Base-by-base conservation (phyloP, 2,888 invertebrate species). In the Antheraea assamensis region DNA sequence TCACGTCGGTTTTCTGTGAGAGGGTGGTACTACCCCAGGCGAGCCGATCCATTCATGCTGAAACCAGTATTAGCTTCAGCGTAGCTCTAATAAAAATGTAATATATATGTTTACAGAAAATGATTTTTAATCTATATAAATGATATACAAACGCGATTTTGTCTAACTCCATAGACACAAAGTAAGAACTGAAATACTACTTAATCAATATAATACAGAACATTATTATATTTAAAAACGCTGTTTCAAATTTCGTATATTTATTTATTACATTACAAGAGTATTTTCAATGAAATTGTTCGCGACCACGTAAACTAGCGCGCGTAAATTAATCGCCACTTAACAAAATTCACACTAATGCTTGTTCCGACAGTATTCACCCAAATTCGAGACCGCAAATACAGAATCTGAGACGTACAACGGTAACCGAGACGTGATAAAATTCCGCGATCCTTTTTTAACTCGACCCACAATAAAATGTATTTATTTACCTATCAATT, bases 381-480 rank as follows among this genome's bases (percentile, higher is more conserved):
- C 42, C 5, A 47, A 42, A 70, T 68, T 35, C 42, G 27, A 47
- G n/a, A 58, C 42, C 42, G 42, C 49, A 21, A 64, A 64, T 42
- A 42, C 73, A 72, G 55, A 80, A 82, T 76, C 71, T 76, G 71
- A 78, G 75, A 72, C 78, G 72, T 76, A 70, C 82, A 84, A 81
- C 84, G 80, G 83, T 76, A 75, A 21, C 71, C 42, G 52, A 70
- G 73, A 82, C 81, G 80, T 83, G 83, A 77, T 76, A 79, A 73
- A 76, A 77, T 74, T 77, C 64, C 66, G 21, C 52, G 42, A 71
- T 72, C 74, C 21, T 68, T 35, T 68, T 35, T 68, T 35, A 31
- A 35, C 68, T 35, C 68, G 74, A 21, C 74, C 77, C 13, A 70
- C 70, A 72, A 52, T 17, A 71, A n/a, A 17, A 42, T 70, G n/a